Conservation (phyloP, 2,113 vertebrate genomes). For the Indicator maculatus region DNA sequence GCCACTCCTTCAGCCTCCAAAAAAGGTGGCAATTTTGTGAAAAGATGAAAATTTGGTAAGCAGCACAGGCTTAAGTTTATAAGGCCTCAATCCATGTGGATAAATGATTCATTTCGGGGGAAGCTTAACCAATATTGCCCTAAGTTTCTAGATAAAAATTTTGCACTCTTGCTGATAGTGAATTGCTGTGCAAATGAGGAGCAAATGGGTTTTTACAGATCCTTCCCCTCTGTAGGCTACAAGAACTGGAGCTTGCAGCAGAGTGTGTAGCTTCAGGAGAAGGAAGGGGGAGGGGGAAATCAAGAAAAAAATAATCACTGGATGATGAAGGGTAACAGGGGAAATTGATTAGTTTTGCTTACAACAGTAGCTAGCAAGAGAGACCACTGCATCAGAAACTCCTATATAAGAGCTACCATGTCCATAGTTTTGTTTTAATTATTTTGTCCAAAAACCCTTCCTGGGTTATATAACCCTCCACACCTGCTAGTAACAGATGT, state of each 20-base stretch:
- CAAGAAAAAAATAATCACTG: neutral
- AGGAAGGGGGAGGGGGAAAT: too few relatives aligned
- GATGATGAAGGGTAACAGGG: neutral
- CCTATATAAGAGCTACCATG: neutral
- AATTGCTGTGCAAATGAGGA: neutral
- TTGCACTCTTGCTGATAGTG: neutral
- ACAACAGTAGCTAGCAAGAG: neutral
- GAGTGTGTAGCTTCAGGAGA: neutral
- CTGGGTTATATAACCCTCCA: neutral
- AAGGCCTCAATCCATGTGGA: neutral
- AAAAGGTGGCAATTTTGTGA: neutral
- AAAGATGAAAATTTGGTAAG: neutral
- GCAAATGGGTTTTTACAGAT: neutral
- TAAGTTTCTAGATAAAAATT: neutral
- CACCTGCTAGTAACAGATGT: neutral
- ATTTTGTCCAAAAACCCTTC: neutral
- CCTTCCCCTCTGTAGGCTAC: neutral
- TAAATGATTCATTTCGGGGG: neutral
- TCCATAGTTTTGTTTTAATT: neutral
- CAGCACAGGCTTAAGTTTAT: neutral
- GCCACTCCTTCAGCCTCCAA: neutral
- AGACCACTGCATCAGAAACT: neutral
- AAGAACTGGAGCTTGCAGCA: neutral
- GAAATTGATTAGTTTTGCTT: neutral
- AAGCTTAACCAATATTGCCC: neutral